phyloP scores from a whole-genome alignment of 2,113 vertebrate genomes.

The Ctenodactylus gundi region DNA sequence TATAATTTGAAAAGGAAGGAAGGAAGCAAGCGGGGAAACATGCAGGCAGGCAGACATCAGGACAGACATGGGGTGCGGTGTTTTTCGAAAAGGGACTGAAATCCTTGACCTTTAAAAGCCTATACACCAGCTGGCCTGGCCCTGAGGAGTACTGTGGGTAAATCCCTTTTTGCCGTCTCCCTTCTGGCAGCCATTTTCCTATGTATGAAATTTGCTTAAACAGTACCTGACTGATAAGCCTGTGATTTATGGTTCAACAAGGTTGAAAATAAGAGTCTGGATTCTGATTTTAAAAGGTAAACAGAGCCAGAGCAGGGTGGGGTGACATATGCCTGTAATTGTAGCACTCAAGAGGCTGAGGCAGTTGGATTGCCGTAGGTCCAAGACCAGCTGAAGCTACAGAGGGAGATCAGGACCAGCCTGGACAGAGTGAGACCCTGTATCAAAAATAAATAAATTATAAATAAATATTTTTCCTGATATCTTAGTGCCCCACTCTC shows the following conservation, averaged over 20 bases:
- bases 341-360: too few relatives aligned
- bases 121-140: neutral
- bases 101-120: neutral
- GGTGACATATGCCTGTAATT: too few relatives aligned
- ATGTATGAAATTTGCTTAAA: neutral
- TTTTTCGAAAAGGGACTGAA: neutral
- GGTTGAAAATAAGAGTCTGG: neutral
- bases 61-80: neutral
- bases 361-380: too few relatives aligned
- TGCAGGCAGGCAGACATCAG: neutral
- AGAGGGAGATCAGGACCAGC: too few relatives aligned
- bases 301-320: too few relatives aligned
- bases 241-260: neutral
- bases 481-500: neutral
- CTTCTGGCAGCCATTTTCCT: neutral
- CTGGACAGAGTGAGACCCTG: too few relatives aligned
- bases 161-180: neutral
- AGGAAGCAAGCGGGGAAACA: too few relatives aligned
- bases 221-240: neutral
- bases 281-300: neutral
- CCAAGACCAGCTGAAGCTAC: too few relatives aligned
- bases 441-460: too few relatives aligned
- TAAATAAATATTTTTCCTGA: too few relatives aligned
- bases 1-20: neutral
- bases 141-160: neutral